phyloP scores from a whole-genome alignment of 2,797 vertebrate species.

The Eulemur mongoz region DNA sequence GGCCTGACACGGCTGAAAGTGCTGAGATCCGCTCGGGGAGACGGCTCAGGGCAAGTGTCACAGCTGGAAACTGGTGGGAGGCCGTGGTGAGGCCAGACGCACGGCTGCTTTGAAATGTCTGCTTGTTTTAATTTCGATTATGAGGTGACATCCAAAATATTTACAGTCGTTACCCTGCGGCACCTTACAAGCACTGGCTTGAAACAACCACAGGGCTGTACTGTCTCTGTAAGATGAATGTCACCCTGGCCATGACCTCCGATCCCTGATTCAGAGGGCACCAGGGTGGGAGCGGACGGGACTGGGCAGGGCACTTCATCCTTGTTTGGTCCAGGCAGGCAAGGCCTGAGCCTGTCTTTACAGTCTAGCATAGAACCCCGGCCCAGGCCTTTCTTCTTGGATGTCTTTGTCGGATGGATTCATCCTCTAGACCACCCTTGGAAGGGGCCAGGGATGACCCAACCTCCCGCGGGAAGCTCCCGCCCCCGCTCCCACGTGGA shows the following conservation, averaged over 20 bases:
- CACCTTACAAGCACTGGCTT: not conserved
- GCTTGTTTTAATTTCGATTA: not conserved
- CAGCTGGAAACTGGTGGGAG: not conserved
- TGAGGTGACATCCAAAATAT: not conserved
- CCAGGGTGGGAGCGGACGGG: not conserved
- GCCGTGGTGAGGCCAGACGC: not conserved
- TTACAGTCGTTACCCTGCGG: not conserved
- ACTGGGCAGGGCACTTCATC: not conserved
- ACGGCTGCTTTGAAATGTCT: not conserved
- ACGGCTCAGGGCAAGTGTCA: not conserved
- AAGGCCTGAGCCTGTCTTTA: not conserved
- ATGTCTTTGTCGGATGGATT: not conserved
- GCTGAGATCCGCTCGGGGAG: accelerated
- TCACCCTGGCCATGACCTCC: not conserved
- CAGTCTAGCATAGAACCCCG: too few relatives aligned
- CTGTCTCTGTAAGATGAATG: not conserved
- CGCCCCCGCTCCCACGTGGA: not conserved
- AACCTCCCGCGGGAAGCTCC: not conserved
- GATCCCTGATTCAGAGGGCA: not conserved
- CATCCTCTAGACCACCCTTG: not conserved
- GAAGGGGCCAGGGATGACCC: not conserved
- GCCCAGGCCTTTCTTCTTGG: not conserved
- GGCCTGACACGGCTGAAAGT: accelerated
- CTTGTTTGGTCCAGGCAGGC: not conserved
- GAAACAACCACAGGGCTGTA: not conserved